These are phyloP conservation scores for Calliscelio sp. DNA, from an alignment of 2,888 invertebrate species.

Conservation along the genomic window DNA sequence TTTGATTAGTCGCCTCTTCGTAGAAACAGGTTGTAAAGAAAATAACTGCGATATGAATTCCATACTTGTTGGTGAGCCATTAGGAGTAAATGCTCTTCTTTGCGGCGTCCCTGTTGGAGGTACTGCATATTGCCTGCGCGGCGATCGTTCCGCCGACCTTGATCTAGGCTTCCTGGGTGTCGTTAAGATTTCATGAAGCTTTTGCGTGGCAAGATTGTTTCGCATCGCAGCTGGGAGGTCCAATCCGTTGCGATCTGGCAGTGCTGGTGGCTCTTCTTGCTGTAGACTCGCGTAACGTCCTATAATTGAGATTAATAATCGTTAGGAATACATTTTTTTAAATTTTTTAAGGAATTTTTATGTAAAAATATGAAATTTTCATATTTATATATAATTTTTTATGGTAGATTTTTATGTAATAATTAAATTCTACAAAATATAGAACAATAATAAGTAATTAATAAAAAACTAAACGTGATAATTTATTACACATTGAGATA, in stretches of 20 bases:
- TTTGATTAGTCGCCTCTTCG: constrained; percentile 12
- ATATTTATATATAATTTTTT: too few relatives aligned
- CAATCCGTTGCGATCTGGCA: constrained; percentile 82
- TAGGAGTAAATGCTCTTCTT: constrained; percentile 85
- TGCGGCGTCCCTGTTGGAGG: constrained; percentile 86
- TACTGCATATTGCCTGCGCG: constrained; percentile 80
- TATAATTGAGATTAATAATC: constrained; percentile 72
- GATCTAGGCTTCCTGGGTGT: constrained; percentile 89
- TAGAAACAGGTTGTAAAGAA: constrained; percentile 46
- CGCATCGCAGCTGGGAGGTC: constrained; percentile 78
- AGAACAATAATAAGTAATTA: too few relatives aligned
- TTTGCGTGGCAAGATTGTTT: constrained; percentile 91
- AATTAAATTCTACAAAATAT: too few relatives aligned
- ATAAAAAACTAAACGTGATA: too few relatives aligned
- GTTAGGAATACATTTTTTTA: not conserved
- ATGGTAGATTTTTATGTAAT: too few relatives aligned
- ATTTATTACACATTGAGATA: too few relatives aligned
- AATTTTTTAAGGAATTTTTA: constrained; percentile 18
- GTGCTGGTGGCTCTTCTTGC: constrained; percentile 85
- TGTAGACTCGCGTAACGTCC: constrained; percentile 84
- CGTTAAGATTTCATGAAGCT: constrained; percentile 91
- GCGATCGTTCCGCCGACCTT: constrained; percentile 83
- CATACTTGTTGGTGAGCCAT: constrained; percentile 82
- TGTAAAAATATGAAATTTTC: constrained; percentile 4
- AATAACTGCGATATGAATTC: constrained; percentile 56